Base-by-base conservation (phyloP, 30 jellyfish, hydroid and myxozoan species). In the Catostylus mosaicus region DNA sequence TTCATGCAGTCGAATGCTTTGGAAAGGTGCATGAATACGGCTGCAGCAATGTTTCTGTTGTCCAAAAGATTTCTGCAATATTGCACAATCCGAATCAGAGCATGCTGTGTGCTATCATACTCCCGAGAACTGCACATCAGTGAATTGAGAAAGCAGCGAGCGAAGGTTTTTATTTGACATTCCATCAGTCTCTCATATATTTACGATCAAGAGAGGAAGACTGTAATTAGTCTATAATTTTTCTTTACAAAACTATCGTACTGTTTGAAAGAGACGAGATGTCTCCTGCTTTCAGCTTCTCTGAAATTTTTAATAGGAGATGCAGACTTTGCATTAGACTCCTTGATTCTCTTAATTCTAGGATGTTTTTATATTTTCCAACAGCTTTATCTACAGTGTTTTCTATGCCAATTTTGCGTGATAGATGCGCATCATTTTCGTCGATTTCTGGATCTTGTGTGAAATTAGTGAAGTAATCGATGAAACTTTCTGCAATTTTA, bases 231-330 rank as follows among this genome's bases (percentile, higher is more conserved):
- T 29, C 46, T 64, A 31, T 64, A 27, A 19, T 64, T 50, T 31
- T 64, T 64, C 76, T 64, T 19, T 64, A 64, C 48, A 10, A 64
- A 64, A 29, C 27, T 22, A 64, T 19, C 76, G 48, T 64, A 9
- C 22, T 64, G 20, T 56, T 56, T 56, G 69, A 84, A 52, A 95
- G 94, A 0, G 89, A 92, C 18, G 97, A 94, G 27, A 31, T 77
- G 3, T 63, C 82, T 23, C 90, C 94, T 16, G 66, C 24, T 37
- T 83, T 78, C 23, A 51, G 30, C 29, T 75, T 75, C 48, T 35
- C n/a, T n/a, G n/a, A n/a, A 73, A 20, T 33, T 64, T 64, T 48
- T 18, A 18, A 5, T 48, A 24, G 77, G 51, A 64, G 54, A 64
- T 24, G 77, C 82, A 6, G 82, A 68, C 70, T 69, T 7, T 68